Conservation (phyloP, 2,888 invertebrate genomes). For the Dexiosoma caninum region DNA sequence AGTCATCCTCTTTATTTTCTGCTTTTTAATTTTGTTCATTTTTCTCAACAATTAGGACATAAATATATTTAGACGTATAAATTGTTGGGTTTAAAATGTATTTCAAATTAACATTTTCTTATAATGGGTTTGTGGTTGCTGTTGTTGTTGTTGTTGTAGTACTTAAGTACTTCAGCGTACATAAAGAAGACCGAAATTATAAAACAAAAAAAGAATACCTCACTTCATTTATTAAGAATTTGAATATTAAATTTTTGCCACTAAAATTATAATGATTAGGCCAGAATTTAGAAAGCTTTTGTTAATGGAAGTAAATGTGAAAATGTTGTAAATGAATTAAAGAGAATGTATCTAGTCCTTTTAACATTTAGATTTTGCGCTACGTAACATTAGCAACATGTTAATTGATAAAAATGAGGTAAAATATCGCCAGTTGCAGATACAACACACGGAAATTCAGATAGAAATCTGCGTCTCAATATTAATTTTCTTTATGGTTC, state of each 20-base stretch:
- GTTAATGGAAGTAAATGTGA: neutral
- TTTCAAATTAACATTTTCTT: constrained; percentile 56
- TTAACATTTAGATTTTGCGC: neutral
- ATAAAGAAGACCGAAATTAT: constrained; percentile 24
- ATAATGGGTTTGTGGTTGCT: constrained; percentile 15
- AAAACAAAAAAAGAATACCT: constrained; percentile 10
- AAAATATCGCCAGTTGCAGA: too few relatives aligned
- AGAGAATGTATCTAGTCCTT: neutral
- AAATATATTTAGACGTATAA: constrained; percentile 13
- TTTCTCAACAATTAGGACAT: constrained; percentile 40
- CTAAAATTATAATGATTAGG: constrained; percentile 3
- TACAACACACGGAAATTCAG: too few relatives aligned
- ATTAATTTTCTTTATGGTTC: too few relatives aligned
- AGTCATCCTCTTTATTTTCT: neutral
- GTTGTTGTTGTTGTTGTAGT: neutral
- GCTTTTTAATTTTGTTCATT: neutral
- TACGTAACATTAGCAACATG: too few relatives aligned
- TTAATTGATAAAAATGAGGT: too few relatives aligned
- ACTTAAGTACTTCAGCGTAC: constrained; percentile 34
- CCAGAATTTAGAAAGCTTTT: neutral
- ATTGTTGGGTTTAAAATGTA: constrained; percentile 42
- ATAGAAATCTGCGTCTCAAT: too few relatives aligned
- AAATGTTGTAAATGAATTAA: neutral
- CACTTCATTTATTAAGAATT: constrained; percentile 38
- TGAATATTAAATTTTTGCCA: constrained; percentile 26